Base-by-base conservation (phyloP, 37 sponge, comb jelly and placozoan genomes). In the Ephydatia muelleri region DNA sequence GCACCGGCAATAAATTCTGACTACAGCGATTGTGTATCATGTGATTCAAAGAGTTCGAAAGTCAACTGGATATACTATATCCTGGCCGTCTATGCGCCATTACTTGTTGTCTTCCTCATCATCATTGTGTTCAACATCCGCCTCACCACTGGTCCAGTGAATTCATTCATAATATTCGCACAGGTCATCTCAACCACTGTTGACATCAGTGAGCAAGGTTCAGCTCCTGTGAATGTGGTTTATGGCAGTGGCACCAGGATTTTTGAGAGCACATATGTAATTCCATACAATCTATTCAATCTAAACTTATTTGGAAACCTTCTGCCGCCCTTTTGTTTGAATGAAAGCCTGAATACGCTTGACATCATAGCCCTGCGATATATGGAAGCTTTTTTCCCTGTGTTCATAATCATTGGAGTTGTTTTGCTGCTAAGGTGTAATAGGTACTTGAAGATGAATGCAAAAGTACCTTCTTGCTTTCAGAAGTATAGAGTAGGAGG, bases 101-200 rank as follows among this genome's bases (percentile, higher is more conserved):
- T 86, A 0, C 34, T 64, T 13, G 23, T 86, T 3, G 38, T 91
- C 5, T 82, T 91, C 83, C 29, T 75, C 11, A 26, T 70, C 23
- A 78, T 91, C 76, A 86, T 91, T 13, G 6, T 86, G 3, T 91
- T 91, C 49, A 75, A 91, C 75, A 76, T 91, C 38, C 76, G 77
- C 0, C 82, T 91, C 49, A 77, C 86, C 66, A 83, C 65, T 39
- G 91, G 87, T 39, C 87, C 91, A 2, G 77, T 82, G 2, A 86
- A 86, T 72, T 78, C 91, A 0, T 91, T 91, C 78, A 86, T 91
- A n/a, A 49, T 91, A 34, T 91, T 80, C 36, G 43, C 66, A 6
- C 91, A 91, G 37, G 16, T 57, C 57, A 65, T 83, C 6, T 37
- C 36, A 8, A 73, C 66, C 27, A 76, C 76, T 14, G 69, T 85